Evolutionary conservation across 2,797 vertebrate species (phyloP).

Genomic region (Buphagus erythrorhynchus): DNA sequence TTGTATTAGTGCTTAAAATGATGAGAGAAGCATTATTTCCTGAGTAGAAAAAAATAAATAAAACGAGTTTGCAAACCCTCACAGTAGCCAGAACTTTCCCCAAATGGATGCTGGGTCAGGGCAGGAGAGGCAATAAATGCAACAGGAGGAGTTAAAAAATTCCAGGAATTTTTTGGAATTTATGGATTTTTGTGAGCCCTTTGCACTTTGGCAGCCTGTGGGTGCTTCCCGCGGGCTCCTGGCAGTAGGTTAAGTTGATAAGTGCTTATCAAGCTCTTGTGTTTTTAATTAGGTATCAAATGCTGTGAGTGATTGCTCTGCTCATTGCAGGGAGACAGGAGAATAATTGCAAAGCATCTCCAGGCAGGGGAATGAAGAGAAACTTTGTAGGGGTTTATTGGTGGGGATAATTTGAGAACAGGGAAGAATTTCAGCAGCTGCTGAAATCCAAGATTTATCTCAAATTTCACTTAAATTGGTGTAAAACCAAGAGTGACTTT

Average conservation of each 20-base stretch:
- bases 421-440: background rate
- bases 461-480: background rate
- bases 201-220: rapidly evolving
- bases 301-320: background rate
- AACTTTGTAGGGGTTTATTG: background rate
- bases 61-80: background rate
- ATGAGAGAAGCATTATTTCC: background rate
- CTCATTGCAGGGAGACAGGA: background rate
- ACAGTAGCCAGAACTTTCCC: background rate
- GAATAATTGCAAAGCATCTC: background rate
- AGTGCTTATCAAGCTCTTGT: background rate
- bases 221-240: background rate
- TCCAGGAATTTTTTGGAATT: background rate
- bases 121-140: background rate
- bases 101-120: background rate
- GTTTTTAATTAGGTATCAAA: background rate
- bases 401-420: background rate
- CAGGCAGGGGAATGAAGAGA: background rate
- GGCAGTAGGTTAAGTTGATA: background rate
- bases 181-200: background rate
- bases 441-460: background rate
- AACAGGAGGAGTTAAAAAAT: no score
- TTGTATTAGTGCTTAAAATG: background rate
- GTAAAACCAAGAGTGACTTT: background rate
- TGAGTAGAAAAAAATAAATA: background rate